Percentiles rank a stretch among this genome's conserved stretches.
phyloP scores from a whole-genome alignment of 2,113 vertebrate genomes.

The Myotis brandtii region DNA sequence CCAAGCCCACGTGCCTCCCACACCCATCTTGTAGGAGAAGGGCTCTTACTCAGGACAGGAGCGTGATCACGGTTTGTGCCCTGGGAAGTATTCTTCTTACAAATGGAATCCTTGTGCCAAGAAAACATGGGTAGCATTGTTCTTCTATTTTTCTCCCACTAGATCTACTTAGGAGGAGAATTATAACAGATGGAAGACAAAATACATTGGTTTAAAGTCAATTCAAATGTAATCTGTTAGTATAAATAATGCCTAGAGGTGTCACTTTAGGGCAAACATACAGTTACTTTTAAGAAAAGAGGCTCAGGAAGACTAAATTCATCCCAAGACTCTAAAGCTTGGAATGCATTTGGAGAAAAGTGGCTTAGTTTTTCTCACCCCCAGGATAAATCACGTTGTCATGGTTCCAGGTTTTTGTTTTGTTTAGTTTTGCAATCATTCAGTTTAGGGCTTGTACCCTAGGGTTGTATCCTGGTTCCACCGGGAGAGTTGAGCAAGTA shows the following conservation, averaged over 20 bases:
- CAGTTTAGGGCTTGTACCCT: slow-evolving; percentile 6
- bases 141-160: not conserved
- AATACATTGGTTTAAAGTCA: slow-evolving; percentile 50
- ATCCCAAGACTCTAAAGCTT: slow-evolving; percentile 40
- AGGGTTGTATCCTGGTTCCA: slow-evolving; percentile 23
- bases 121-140: not conserved
- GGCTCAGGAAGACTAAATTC: slow-evolving; percentile 2
- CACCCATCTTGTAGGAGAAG: not conserved
- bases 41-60: not conserved
- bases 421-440: slow-evolving; percentile 4
- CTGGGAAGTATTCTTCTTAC: not conserved
- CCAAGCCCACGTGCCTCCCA: accelerated
- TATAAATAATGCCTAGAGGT: slow-evolving; percentile 60
- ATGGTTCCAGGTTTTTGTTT: not conserved
- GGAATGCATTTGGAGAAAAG: slow-evolving; percentile 45
- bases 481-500: slow-evolving; percentile 46
- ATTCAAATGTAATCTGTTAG: slow-evolving; percentile 63
- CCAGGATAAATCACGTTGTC: slow-evolving; percentile 43
- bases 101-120: not conserved
- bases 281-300: slow-evolving; percentile 63
- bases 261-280: slow-evolving; percentile 66
- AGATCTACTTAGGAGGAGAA: not conserved
- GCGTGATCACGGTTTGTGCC: not conserved
- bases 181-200: slow-evolving; percentile 50
- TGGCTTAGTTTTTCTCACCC: slow-evolving; percentile 39